Evolutionary conservation across 2,888 invertebrate species (phyloP).

Genomic region (Pseudoips prasinana): DNA sequence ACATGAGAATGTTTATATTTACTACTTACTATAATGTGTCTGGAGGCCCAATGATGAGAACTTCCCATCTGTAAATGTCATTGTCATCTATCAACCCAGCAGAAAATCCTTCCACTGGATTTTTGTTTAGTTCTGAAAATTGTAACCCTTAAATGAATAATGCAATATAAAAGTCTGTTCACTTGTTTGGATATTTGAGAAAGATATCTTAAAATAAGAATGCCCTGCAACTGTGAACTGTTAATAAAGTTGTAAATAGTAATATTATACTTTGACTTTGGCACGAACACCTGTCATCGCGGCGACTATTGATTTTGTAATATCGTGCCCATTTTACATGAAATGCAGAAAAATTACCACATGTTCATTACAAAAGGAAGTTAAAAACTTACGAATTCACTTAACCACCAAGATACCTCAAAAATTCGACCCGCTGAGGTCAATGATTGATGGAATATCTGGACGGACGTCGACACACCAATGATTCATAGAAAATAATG

Average conservation of each 20-base stretch:
- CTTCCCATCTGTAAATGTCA: constrained; percentile 99
- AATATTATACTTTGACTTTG: constrained; percentile 48
- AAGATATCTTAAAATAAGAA: too few relatives aligned
- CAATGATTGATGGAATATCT: constrained; percentile 71
- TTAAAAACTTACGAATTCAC: constrained; percentile 20
- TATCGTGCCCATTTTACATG: constrained; percentile 21
- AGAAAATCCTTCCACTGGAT: constrained; percentile 99
- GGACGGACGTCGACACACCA: constrained; percentile 53
- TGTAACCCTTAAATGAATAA: not conserved
- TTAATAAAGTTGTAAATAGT: constrained; percentile 50
- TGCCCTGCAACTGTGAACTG: constrained; percentile 49
- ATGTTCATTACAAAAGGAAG: constrained; percentile 19
- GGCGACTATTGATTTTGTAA: constrained; percentile 72
- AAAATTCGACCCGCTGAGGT: constrained; percentile 78
- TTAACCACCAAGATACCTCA: constrained; percentile 50
- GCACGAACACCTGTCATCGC: constrained; percentile 63
- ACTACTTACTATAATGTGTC: constrained; percentile 97
- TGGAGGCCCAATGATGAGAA: constrained; percentile 99
- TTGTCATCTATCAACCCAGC: constrained; percentile 99
- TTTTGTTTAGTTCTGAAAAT: constrained; percentile 97
- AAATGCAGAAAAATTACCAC: constrained; percentile 25
- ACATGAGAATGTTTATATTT: constrained; percentile 4
- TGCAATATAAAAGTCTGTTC: not conserved
- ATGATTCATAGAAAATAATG: constrained; percentile 47
- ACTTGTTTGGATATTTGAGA: too few relatives aligned